Evolutionary conservation across 2,113 vertebrate species (phyloP).

Genomic region (Apus apus): DNA sequence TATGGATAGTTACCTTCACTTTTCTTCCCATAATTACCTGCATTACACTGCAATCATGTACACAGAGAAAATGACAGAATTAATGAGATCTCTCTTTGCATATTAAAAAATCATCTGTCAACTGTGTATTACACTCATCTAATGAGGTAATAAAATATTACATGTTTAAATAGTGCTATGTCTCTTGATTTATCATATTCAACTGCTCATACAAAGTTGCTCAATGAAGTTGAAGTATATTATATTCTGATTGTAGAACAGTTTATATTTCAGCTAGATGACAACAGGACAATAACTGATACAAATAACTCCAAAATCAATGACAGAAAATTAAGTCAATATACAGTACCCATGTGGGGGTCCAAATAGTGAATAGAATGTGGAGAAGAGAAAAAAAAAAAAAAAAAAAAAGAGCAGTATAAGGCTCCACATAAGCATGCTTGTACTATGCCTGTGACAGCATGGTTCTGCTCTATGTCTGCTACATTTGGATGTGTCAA

Average conservation of each 20-base stretch:
- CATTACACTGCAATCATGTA: neutral
- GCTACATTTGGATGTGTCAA: neutral
- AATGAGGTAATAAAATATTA: neutral
- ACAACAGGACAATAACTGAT: neutral
- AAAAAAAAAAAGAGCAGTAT: neutral
- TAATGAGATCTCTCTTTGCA: neutral
- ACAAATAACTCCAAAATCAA: neutral
- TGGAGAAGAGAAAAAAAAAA: too few species aligned
- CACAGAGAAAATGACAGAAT: neutral
- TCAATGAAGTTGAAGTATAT: neutral
- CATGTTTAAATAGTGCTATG: neutral
- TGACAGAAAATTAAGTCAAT: neutral
- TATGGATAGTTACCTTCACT: neutral
- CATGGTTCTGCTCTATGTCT: neutral
- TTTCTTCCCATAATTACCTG: neutral
- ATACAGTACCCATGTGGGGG: accelerated
- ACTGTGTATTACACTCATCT: neutral
- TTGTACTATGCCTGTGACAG: neutral
- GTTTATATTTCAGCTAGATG: neutral
- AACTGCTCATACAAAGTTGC: neutral
- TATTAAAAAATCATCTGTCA: neutral
- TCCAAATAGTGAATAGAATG: neutral
- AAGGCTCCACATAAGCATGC: neutral
- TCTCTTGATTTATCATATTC: neutral
- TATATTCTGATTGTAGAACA: neutral